Conservation (phyloP, 2,888 invertebrate genomes). For the Disparrhopalites patrizii region DNA sequence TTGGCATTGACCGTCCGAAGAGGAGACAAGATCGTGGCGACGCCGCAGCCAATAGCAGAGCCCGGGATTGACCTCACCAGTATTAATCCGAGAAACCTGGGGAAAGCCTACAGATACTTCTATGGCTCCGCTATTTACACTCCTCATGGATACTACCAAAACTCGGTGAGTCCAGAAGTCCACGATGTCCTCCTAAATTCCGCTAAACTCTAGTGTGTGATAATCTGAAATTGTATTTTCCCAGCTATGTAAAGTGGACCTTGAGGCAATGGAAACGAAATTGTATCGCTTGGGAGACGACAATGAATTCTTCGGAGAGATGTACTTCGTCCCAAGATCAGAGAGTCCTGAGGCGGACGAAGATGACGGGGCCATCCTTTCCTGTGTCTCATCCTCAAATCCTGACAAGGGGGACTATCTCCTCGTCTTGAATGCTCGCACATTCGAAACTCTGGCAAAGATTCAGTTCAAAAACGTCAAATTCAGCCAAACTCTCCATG, state of each 20-base stretch:
- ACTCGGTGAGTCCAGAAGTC: slow-evolving; percentile 48
- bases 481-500: slow-evolving; percentile 50
- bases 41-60: slow-evolving; percentile 47
- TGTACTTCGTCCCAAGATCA: slow-evolving; percentile 53
- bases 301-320: slow-evolving; percentile 52
- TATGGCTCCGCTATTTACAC: slow-evolving; percentile 54
- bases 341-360: slow-evolving; percentile 50
- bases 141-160: slow-evolving; percentile 49
- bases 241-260: slow-evolving; percentile 54
- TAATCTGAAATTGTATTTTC: neutral
- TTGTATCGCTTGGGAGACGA: slow-evolving; percentile 51
- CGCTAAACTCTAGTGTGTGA: neutral
- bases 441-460: slow-evolving; percentile 52
- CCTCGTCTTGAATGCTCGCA: slow-evolving; percentile 51
- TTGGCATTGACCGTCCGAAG: slow-evolving; percentile 51
- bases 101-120: slow-evolving; percentile 53
- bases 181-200: neutral
- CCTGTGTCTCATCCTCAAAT: slow-evolving; percentile 49
- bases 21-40: slow-evolving; percentile 49
- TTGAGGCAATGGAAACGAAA: slow-evolving; percentile 49
- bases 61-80: slow-evolving; percentile 54
- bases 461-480: slow-evolving; percentile 49
- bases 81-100: slow-evolving; percentile 52
- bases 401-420: slow-evolving; percentile 48
- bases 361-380: slow-evolving; percentile 43